Evolutionary conservation across 2,113 vertebrate species (phyloP).

Genomic region (Pachyramphus minor): DNA sequence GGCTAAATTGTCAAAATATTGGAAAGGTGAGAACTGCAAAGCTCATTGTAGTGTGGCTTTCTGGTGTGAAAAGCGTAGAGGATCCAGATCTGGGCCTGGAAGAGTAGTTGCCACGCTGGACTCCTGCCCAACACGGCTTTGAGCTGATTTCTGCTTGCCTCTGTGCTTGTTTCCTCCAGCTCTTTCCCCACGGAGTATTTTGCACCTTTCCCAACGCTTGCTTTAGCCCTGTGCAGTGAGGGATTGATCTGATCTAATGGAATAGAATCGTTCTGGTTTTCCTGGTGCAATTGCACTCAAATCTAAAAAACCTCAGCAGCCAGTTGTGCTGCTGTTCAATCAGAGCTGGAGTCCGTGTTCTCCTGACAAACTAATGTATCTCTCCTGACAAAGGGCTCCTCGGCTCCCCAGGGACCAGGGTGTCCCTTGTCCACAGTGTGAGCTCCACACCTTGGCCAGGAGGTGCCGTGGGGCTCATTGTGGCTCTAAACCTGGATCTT

Average conservation of each 20-base stretch:
- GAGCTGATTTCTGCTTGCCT: not conserved
- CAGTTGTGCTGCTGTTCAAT: not conserved
- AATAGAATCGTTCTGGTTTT: not conserved
- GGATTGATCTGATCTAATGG: not conserved
- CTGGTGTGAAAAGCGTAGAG: not conserved
- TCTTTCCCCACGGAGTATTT: not conserved
- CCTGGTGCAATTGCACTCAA: not conserved
- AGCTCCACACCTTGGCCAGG: not conserved
- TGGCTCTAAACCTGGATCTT: not conserved
- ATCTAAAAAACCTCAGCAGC: too few species aligned
- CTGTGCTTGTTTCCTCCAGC: not conserved
- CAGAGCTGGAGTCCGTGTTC: not conserved
- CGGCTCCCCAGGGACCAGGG: not conserved
- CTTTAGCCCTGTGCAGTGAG: not conserved
- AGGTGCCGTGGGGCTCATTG: accelerated
- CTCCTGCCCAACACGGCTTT: not conserved
- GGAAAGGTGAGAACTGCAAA: not conserved
- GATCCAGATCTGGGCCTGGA: not conserved
- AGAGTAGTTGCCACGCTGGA: not conserved
- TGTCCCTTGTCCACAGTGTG: accelerated
- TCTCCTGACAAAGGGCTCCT: not conserved
- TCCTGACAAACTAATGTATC: not conserved
- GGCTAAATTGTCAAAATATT: not conserved
- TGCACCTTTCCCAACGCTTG: not conserved
- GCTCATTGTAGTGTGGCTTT: not conserved